Evolutionary conservation across 2,797 vertebrate genomes (phyloP).

Genomic region (Menidia menidia): DNA sequence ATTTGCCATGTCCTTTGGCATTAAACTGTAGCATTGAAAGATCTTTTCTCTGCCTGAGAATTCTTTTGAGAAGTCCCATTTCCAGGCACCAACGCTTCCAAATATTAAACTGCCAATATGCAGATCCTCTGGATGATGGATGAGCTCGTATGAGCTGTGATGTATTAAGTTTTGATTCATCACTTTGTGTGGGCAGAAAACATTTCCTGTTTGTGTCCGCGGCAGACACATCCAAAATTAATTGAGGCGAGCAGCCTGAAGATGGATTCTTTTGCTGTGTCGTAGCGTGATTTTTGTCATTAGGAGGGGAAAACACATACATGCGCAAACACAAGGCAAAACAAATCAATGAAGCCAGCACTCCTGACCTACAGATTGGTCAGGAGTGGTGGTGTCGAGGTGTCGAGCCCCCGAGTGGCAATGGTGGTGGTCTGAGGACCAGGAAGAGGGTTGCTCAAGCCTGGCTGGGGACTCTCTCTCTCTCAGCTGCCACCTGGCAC

Average conservation of each 20-base stretch:
- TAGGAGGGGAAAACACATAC: conserved; percentile 10
- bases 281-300: conserved; percentile 14
- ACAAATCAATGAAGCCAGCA: conserved; percentile 1
- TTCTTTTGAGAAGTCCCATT: conserved; percentile 32
- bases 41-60: neutral
- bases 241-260: conserved; percentile 32
- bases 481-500: conserved; percentile 88
- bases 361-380: conserved; percentile 62
- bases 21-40: too few relatives aligned
- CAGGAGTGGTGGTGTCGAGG: conserved; percentile 58
- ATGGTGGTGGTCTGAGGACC: conserved; percentile 58
- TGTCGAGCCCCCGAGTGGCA: conserved; percentile 62
- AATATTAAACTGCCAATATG: conserved; percentile 45
- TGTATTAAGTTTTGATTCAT: conserved; percentile 61
- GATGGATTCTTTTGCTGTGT: conserved; percentile 24
- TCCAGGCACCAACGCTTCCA: conserved; percentile 26
- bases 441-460: conserved; percentile 65
- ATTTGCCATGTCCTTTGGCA: too few relatives aligned
- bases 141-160: conserved; percentile 12
- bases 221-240: conserved; percentile 40
- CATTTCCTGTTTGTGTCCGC: conserved; percentile 44
- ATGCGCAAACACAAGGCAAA: neutral
- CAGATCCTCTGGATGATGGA: conserved; percentile 45
- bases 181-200: conserved; percentile 36
- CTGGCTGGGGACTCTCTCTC: conserved; percentile 72